A percentile compares a stretch with the other conserved stretches of the same genome.
These are phyloP conservation scores for Galendromus occidentalis DNA, from an alignment of 1,140 invertebrate genomes.

Conservation along the genomic window DNA sequence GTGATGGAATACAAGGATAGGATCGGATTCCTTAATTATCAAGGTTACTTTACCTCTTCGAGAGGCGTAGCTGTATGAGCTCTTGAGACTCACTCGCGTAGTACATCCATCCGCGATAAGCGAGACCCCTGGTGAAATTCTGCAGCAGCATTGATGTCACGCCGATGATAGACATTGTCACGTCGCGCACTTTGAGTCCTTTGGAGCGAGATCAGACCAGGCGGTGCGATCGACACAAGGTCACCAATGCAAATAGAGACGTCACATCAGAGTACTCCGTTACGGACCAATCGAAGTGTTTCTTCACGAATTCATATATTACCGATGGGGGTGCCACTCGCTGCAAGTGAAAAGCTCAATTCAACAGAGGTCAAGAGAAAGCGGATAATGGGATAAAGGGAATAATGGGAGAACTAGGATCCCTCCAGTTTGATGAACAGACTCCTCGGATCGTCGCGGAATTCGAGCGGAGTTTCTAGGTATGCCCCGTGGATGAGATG, in stretches of 20 bases:
- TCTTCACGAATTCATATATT: slow-evolving; percentile 1
- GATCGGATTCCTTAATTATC: too few species aligned
- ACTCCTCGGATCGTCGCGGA: too few species aligned
- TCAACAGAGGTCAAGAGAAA: too few species aligned
- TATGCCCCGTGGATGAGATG: too few species aligned
- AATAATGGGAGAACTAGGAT: too few species aligned
- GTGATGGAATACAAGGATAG: too few species aligned
- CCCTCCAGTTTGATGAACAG: too few species aligned
- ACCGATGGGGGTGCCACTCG: slow-evolving; percentile 1
- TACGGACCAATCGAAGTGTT: slow-evolving; percentile 3
- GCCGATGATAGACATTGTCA: not conserved
- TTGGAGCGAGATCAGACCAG: not conserved
- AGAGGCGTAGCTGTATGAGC: too few species aligned
- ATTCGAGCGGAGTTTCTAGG: too few species aligned
- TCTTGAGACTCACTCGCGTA: not conserved
- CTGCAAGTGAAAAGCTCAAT: not conserved
- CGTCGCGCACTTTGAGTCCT: not conserved
- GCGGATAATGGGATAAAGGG: too few species aligned
- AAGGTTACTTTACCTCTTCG: too few species aligned
- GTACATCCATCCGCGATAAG: not conserved
- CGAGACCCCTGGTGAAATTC: slow-evolving; percentile 2
- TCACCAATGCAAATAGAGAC: not conserved
- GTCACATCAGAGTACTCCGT: slow-evolving; percentile 2
- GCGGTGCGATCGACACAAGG: not conserved
- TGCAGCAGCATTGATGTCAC: slow-evolving; percentile 2